Evolutionary conservation across 2,797 vertebrate genomes (phyloP), one percentile per base, ranked within the genome.

Genomic region (Caiman crocodilus): DNA sequence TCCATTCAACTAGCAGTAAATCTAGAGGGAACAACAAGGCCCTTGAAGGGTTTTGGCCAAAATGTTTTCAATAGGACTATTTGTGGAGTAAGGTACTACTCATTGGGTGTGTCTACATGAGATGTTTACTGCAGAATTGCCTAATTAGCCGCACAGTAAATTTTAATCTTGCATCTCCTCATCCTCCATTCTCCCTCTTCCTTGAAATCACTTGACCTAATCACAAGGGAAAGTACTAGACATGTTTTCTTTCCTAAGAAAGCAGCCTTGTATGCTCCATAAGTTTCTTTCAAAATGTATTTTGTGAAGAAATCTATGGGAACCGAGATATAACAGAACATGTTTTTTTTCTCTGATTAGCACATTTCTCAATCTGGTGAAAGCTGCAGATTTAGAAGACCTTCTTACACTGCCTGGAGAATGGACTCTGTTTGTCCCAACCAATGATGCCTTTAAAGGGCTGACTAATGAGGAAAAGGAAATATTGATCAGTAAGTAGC

Each of bases 391-490:
- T 35, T 94, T 99, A 97, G 99, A 98, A 82, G 98, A 99, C 67
- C 75, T 99, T 89, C 97, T 99, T 59, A 98, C 96, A 76, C 97
- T 94, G 30, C 98, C 98, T 61, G 99, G 99, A 95, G 96, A 98
- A 17, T 99, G 98, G 97, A 99, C 99, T 12, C 97, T 99, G 20
- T 99, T 99, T 84, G 98, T 99, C 76, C 99, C 99, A 6, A 99
- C 98, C 28, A 99, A 99, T 28, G 98, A 99, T 59, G 99, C 99
- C 35, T 99, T 99, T 82, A 98, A 98, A 90, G 97, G 96, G 76
- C 96, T 99, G 94, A 99, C 98, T 26, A 95, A 97, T 2, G 98
- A 98, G 0, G 99, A 99, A 77, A 97, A 99, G 71, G 84, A 94
- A 59, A 76, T 98, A 90, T 84, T 99, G 79, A 99, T 98, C 95